Base-by-base conservation (phyloP, 2,113 vertebrate species). In the Varanus komodoensis region DNA sequence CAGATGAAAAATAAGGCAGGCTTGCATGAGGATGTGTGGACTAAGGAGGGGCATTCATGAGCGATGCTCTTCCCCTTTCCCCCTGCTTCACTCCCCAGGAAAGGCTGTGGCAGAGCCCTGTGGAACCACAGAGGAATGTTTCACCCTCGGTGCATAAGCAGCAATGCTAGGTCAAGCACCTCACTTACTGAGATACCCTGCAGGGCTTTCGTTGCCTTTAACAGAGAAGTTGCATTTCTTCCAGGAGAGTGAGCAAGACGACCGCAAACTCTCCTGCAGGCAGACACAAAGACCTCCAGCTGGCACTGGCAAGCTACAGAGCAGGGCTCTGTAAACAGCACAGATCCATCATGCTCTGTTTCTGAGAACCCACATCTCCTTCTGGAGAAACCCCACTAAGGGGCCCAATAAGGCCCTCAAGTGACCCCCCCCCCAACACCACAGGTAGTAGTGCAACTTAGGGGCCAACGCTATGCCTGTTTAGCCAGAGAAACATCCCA, bases 261-360 rank as follows among this genome's bases (percentile, higher is more conserved):
- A 17, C 54, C 54, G 38, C 32, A 44, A 81, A 75, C 32, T 64
- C 75, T 75, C 90, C 82, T 79, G 27, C 34, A 84, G 64, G 52
- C 29, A 88, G 86, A 61, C 90, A 88, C 27, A 84, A 57, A 88
- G 74, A 73, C 50, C 83, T 82, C 38, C 9, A 85, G 54, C 67
- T 34, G 52, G 75, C 34, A 0, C 29, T 7, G 29, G 75, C 14
- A 29, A 34, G 25, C 38, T 34, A 32, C 38, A 75, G 27, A 48
- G n/a, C 64, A 54, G 32, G 57, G 44, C 73, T 68, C 48, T 54
- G 32, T 61, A 79, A 78, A 38, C 50, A 54, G 23, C 29, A 50
- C 68, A 84, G 25, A 84, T 12, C 48, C 6, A 54, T 6, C 32
- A 71, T 14, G n/a, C 11, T 54, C 11, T 54, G 6, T 69, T 71